These are phyloP conservation scores for Nezara viridula DNA, from an alignment of 2,888 invertebrate genomes.

Conservation along the genomic window DNA sequence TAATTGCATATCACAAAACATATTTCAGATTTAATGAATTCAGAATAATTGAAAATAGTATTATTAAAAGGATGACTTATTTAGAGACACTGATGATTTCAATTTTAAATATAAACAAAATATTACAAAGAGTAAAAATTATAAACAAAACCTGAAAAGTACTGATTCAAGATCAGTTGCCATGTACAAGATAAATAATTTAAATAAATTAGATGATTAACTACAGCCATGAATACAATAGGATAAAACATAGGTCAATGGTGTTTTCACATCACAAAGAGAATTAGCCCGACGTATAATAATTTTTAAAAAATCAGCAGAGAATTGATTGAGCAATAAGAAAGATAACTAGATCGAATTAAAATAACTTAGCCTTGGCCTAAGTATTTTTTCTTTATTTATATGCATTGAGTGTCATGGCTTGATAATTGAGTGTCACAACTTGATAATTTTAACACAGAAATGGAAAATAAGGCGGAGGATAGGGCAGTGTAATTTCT, in stretches of 20 bases:
- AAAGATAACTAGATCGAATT: slow-evolving; percentile 9
- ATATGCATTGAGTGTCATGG: background rate
- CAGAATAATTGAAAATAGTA: no score
- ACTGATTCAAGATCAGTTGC: background rate
- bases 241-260: background rate
- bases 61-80: no score
- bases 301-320: background rate
- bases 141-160: background rate
- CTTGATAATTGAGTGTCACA: background rate
- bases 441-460: background rate
- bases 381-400: background rate
- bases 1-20: no score
- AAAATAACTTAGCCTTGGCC: slow-evolving; percentile 33
- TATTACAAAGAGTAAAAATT: background rate
- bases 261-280: background rate
- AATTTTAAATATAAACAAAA: background rate
- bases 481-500: background rate
- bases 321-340: background rate
- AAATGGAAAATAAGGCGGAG: background rate
- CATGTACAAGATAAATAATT: background rate
- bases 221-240: background rate
- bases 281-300: background rate
- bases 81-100: background rate
- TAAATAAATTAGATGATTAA: background rate
- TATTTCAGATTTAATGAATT: no score